Base-by-base conservation (phyloP, 2,888 invertebrate genomes). In the Lycophotia porphyrea region DNA sequence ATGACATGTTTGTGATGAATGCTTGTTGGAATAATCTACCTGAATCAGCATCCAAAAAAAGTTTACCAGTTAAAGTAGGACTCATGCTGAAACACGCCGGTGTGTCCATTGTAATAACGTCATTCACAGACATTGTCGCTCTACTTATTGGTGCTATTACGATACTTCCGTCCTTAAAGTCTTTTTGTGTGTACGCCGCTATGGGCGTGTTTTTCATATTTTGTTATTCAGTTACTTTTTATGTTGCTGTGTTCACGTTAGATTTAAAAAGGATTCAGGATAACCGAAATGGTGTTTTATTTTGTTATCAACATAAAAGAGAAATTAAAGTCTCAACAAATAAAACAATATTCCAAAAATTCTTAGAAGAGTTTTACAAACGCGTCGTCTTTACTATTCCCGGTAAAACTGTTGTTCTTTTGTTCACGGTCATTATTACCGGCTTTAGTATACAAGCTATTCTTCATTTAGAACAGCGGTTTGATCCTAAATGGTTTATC, bases 1-100 rank as follows among this genome's bases (percentile, higher is more conserved):
- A 98, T 88, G 98, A 98, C 90, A 98, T 98, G 97, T 98, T 98
- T 93, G 98, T 98, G 0, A 98, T 98, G 95, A 97, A 98, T 95
- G 97, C 98, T 34, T 97, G 98, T 90, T 98, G 98, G 98, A 97
- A 97, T 80, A 97, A 98, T 89, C 91, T 97, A 24, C 94, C 97
- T 18, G 93, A 95, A 60, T 94, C 97, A 68, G 95, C 97, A 82
- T 93, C 94, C 66, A 93, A 95, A 74, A 95, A 97, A 85, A 96
- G 97, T 84, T 90, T 98, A 47, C 96, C 97, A n/a, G 97, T 97
- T 87, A 97, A 97, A 93, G 96, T 98, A 71, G 98, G 97, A 0
- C 91, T 97, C 60, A 97, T 98, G 97, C 91, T 98, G 71, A 97
- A 98, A 91, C 98, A 98, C 91, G 98, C 98, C 9, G 98, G 98